Evolutionary conservation across 2,888 invertebrate genomes (phyloP), one percentile per base, ranked within the genome.

Genomic region (Bembecia ichneumoniformis): DNA sequence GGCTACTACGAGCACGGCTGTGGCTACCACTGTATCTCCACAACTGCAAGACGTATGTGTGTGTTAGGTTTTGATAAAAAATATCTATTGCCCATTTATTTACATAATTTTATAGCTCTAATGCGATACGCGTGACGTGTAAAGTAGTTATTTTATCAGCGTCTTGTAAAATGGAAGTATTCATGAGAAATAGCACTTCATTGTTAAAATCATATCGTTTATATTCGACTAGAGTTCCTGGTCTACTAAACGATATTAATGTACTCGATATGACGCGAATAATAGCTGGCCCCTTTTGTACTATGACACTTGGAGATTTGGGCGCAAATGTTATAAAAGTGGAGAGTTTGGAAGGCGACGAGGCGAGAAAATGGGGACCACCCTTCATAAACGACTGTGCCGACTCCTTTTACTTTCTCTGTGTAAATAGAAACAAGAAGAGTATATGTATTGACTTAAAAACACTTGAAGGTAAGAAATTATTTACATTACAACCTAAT

Each of bases 301-400:
- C 97, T 0, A 97, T 97, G 97, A 90, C 96, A 49, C 83, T 99
- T 16, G 94, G 95, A 1, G 98, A 98, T 82, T 83, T 97, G 52
- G 98, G 98, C 0, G 98, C 98, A 0, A 96, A 97, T 68, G 90
- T 98, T 1, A 92, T 96, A 47, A 98, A 98, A 89, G 91, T 99
- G 40, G 98, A 99, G 74, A 91, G 91, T 58, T 94, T 96, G 0
- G 91, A 89, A 0, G 81, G 82, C 1, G 98, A 98, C 74, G 98
- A 98, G 64, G 91, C 96, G 0, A 88, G 98, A 47, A 91, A 91
- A 54, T 99, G 98, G 97, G 97, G 96, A 0, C 98, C 98, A 0
- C 98, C 98, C 0, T 97, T 94, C 68, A 69, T 92, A 2, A 60
- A 91, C 4, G 83, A 89, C 17, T 86, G 87, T 45, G 88, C 89